Conservation (phyloP, 2,113 vertebrate genomes). For the Pyrgilauda ruficollis region DNA sequence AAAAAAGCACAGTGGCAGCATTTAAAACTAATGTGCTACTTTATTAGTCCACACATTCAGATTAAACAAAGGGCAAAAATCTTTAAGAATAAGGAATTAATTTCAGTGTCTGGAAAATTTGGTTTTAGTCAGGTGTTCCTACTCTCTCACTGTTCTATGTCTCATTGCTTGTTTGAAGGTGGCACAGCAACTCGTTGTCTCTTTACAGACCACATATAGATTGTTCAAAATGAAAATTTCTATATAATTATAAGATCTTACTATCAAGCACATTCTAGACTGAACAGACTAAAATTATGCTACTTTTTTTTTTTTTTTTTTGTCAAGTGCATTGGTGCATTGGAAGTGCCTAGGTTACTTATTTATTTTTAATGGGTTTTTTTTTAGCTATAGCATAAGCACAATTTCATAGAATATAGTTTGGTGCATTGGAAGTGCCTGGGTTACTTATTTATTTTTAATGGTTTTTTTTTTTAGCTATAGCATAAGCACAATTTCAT, state of each 20-base stretch:
- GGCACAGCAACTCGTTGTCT: background rate
- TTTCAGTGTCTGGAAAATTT: background rate
- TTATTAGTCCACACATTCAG: background rate
- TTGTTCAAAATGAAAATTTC: background rate
- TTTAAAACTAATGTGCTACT: background rate
- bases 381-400: background rate
- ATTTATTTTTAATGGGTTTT: fast-evolving
- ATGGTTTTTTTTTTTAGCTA: background rate
- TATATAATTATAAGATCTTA: background rate
- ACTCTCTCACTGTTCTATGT: background rate
- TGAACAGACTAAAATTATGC: background rate
- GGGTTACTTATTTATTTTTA: background rate
- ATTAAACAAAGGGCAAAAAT: background rate
- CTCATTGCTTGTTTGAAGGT: background rate
- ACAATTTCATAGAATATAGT: background rate
- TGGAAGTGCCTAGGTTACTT: background rate
- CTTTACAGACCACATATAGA: background rate
- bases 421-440: no score
- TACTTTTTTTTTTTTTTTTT: background rate
- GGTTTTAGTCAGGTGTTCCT: background rate
- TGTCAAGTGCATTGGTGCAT: background rate
- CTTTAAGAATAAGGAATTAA: background rate
- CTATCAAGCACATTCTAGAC: background rate
- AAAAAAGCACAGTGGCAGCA: background rate
- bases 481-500: background rate